These are phyloP conservation scores for Corythucha ciliata DNA, from an alignment of 2,888 invertebrate species.

Conservation along the genomic window DNA sequence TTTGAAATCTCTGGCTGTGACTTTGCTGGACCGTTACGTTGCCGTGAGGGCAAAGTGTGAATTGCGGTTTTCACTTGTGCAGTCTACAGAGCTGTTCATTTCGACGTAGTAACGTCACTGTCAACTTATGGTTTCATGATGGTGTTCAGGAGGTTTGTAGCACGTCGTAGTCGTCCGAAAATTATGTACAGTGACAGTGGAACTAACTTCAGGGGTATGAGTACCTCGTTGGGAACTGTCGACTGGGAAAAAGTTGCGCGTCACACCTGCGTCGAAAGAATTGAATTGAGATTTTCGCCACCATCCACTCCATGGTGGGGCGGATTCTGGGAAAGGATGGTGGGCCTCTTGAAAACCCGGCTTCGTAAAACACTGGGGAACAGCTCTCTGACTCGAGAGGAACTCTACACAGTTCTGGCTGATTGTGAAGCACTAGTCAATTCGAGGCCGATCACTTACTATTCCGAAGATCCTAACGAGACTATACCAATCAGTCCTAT, in stretches of 20 bases:
- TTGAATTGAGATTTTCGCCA: constrained; percentile 40
- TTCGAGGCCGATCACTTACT: constrained; percentile 3
- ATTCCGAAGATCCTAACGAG: constrained; percentile 21
- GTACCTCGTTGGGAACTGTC: constrained; percentile 44
- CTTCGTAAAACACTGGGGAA: constrained; percentile 8
- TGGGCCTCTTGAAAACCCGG: not conserved
- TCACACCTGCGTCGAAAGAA: constrained; percentile 22
- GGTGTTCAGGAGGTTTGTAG: constrained; percentile 8
- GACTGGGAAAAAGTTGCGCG: constrained; percentile 40
- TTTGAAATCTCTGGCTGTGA: constrained; percentile 9
- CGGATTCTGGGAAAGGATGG: constrained; percentile 39
- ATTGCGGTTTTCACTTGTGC: constrained; percentile 13
- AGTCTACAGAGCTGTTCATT: constrained; percentile 6
- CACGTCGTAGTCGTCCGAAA: constrained; percentile 11
- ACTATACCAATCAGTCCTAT: constrained; percentile 29
- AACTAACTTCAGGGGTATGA: constrained; percentile 34
- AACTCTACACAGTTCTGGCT: not conserved
- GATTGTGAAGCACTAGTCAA: constrained; percentile 17
- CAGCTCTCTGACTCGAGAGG: not conserved
- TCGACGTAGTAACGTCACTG: constrained; percentile 12
- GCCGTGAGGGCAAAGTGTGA: constrained; percentile 11
- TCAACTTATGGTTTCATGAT: constrained; percentile 3
- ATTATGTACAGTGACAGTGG: constrained; percentile 37
- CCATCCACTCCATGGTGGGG: constrained; percentile 42
- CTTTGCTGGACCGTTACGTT: constrained; percentile 8